Evolutionary conservation across 2,113 vertebrate species (phyloP), one percentile per base, ranked within the genome.

Genomic region (Mus spicilegus): DNA sequence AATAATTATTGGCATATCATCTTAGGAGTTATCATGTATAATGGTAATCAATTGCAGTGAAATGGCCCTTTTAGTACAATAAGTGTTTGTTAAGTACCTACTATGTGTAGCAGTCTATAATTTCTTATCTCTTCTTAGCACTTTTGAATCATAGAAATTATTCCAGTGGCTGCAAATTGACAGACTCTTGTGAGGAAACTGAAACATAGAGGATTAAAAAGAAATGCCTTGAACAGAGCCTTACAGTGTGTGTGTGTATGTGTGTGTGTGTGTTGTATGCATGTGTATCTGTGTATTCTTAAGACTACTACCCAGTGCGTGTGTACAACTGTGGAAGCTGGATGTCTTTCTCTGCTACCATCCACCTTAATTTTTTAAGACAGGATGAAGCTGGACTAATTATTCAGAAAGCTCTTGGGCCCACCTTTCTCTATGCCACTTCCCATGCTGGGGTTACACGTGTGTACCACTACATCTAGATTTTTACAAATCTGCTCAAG

Each of bases 1-100:
- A 77, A 80, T 93, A 96, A 97, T 94, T 91, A 96, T 63, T 81
- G 97, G 95, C 93, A 86, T 51, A 77, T 63, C 81, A 92, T 86
- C 26, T 69, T 82, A 95, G 46, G 33, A 82, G 75, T 95, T 61
- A 82, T 81, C 67, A 73, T 39, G 30, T 36, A 36, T 4, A 63
- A 58, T 16, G 17, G 39, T 90, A 87, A 97, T 94, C 75, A 69
- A 81, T 77, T 94, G 85, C 92, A 69, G 87, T n/a, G 42, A 91
- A 94, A 87, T 58, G 65, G 33, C 61, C 51, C 49, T 65, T 92
- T 81, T 42, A 81, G 86, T 70, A 85, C 65, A 94, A 78, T 65
- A 72, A 90, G 80, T 88, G 54, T 67, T 65, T 93, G 42, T 19
- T 87, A 92, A 97, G 81, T 73, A 93, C 95, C 97, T 95, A 96